Conservation (phyloP, 2,113 vertebrate genomes). For the Struthio camelus region DNA sequence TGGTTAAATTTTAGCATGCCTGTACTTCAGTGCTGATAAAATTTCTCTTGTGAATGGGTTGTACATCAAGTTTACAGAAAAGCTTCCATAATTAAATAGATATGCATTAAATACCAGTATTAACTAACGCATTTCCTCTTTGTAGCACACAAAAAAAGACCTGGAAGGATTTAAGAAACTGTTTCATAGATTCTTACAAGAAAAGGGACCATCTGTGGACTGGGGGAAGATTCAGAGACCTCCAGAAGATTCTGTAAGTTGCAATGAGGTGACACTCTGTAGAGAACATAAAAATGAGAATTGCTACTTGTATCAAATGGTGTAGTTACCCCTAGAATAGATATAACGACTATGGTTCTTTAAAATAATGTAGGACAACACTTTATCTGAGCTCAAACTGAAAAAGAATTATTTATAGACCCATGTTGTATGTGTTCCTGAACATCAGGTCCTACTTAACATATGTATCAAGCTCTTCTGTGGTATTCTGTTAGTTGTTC, state of each 20-base stretch:
- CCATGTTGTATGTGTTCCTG: not conserved
- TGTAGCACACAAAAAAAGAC: constrained; percentile 90
- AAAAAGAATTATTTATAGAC: not conserved
- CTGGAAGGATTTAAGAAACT: constrained; percentile 94
- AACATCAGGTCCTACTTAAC: not conserved
- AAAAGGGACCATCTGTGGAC: constrained; percentile 93
- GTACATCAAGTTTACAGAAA: not conserved
- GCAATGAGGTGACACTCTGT: not conserved
- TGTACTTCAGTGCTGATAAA: not conserved
- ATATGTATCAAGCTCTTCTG: not conserved
- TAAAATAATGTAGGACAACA: not conserved
- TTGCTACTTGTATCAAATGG: not conserved
- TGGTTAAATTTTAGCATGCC: not conserved
- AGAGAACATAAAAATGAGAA: not conserved
- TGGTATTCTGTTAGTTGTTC: not conserved
- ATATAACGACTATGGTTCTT: not conserved
- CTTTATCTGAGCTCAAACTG: not conserved
- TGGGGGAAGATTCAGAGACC: constrained; percentile 96
- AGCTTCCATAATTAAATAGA: not conserved
- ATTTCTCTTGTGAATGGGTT: not conserved
- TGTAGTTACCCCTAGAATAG: not conserved
- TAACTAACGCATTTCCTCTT: constrained; percentile 45
- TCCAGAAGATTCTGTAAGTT: constrained; percentile 94
- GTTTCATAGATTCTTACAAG: constrained; percentile 97
- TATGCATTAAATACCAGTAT: not conserved